Conservation (phyloP, 2,113 vertebrate species). For the Heterocephalus glaber region DNA sequence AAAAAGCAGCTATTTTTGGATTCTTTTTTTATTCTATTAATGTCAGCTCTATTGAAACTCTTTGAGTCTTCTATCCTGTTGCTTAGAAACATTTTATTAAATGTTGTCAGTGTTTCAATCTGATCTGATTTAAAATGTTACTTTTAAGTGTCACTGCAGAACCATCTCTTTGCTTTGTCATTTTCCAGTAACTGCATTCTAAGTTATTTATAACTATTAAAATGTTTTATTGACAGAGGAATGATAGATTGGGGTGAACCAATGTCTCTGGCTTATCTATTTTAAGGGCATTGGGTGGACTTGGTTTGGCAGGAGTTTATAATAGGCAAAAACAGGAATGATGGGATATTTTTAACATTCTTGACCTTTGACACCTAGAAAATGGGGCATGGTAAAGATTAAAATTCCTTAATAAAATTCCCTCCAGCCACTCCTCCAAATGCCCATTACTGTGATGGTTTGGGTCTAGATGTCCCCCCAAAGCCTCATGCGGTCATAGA, state of each 20-base stretch:
- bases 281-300: background rate
- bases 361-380: background rate
- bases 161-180: conserved; percentile 36
- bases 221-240: conserved; percentile 63
- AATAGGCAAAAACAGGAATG: background rate
- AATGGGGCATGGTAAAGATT: background rate
- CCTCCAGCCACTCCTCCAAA: background rate
- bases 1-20: conserved; percentile 70
- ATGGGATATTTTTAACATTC: background rate
- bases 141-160: conserved; percentile 66
- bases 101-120: conserved; percentile 69
- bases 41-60: conserved; percentile 54
- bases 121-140: conserved; percentile 71
- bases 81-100: conserved; percentile 82
- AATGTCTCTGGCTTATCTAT: background rate
- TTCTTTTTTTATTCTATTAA: conserved; percentile 67
- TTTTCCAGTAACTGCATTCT: conserved; percentile 37
- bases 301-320: background rate
- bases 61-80: conserved; percentile 74
- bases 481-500: too few species aligned
- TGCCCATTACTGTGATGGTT: too few species aligned
- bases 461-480: too few species aligned
- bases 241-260: conserved; percentile 17
- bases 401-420: background rate
- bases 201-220: conserved; percentile 71